phyloP scores from a whole-genome alignment of 2,113 vertebrate species.

The Ariopsis seemanni region DNA sequence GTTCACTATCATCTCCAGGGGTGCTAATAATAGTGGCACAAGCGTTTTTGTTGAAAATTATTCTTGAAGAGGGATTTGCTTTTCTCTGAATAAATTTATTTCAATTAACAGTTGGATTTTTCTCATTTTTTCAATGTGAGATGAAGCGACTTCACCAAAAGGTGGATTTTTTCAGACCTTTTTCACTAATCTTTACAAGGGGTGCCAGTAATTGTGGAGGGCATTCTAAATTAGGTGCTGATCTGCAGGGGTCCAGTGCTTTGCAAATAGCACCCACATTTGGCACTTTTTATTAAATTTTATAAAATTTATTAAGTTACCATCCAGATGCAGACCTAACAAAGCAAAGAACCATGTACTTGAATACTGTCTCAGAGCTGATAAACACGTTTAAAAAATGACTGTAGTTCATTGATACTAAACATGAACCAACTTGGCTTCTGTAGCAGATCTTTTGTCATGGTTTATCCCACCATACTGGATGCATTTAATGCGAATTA shows the following conservation, averaged over 20 bases:
- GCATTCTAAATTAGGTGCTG: background rate
- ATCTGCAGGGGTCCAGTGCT: background rate
- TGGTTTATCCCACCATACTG: background rate
- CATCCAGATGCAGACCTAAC: background rate
- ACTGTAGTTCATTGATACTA: background rate
- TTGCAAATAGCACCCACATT: background rate
- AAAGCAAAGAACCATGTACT: background rate
- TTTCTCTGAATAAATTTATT: too few relatives aligned
- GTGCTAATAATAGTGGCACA: too few relatives aligned
- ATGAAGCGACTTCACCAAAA: too few relatives aligned
- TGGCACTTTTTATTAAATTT: background rate
- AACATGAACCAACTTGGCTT: background rate
- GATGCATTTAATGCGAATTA: background rate
- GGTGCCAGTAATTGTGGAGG: too few relatives aligned
- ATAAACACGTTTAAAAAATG: background rate
- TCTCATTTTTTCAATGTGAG: too few relatives aligned
- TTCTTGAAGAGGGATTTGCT: too few relatives aligned
- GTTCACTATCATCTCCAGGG: too few relatives aligned
- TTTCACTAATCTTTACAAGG: too few relatives aligned
- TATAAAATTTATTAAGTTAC: too few relatives aligned
- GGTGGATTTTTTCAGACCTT: too few relatives aligned
- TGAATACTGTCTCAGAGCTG: background rate
- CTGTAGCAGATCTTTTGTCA: background rate
- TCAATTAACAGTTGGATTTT: too few relatives aligned
- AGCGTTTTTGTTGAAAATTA: too few relatives aligned